Percentiles rank a stretch among this genome's conserved stretches.
These are phyloP conservation scores for Leucophenga maculata DNA, from an alignment of 2,888 invertebrate species.

Conservation along the genomic window DNA sequence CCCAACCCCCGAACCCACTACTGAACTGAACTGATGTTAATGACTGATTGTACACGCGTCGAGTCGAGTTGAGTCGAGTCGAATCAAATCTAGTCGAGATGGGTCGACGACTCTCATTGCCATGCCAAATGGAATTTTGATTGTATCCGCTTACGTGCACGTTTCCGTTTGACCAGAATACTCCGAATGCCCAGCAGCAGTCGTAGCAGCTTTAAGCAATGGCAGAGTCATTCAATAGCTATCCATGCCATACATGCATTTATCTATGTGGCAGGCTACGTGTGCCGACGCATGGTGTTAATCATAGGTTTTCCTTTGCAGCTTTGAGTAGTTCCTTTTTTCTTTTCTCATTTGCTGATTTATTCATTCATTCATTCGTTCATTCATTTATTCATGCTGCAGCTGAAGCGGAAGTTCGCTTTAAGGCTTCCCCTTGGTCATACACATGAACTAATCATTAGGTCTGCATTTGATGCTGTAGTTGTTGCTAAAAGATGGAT, in stretches of 20 bases:
- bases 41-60: conserved; percentile 55
- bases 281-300: conserved; percentile 44
- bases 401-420: conserved; percentile 10
- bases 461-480: conserved; percentile 21
- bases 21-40: conserved; percentile 45
- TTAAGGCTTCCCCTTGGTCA: conserved; percentile 4
- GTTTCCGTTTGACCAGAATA: conserved; percentile 35
- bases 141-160: conserved; percentile 64
- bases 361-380: not conserved
- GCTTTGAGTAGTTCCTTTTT: not conserved
- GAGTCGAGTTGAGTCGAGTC: too few relatives aligned
- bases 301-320: conserved; percentile 35
- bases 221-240: conserved; percentile 14
- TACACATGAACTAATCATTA: conserved; percentile 15
- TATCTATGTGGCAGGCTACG: not conserved
- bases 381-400: conserved; percentile 17
- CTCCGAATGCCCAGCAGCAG: conserved; percentile 3
- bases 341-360: not conserved
- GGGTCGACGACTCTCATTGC: conserved; percentile 51
- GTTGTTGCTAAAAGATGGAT: too few relatives aligned
- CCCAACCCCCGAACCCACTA: conserved; percentile 4
- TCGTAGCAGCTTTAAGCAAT: not conserved
- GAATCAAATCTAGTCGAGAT: too few relatives aligned
- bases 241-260: not conserved
- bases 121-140: conserved; percentile 61